Evolutionary conservation across 2,797 vertebrate genomes (phyloP).

Genomic region (Scomberomorus guttatus): DNA sequence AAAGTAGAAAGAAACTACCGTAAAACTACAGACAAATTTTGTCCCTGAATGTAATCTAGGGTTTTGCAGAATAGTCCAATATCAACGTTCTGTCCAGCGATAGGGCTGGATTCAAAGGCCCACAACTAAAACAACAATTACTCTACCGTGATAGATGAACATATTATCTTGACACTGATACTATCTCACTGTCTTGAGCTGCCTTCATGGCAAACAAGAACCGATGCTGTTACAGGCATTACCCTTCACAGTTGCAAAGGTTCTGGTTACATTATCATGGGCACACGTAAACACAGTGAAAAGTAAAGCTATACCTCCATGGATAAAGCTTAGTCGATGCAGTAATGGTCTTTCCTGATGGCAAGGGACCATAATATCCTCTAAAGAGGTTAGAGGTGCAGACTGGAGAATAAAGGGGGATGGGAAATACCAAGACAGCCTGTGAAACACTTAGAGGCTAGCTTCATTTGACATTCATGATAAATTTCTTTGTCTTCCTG

Average conservation of each 20-base stretch:
- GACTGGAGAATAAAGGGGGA: conserved; percentile 72
- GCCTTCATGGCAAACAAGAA: conserved; percentile 51
- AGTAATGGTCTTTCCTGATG: conserved; percentile 82
- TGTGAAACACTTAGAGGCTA: conserved; percentile 46
- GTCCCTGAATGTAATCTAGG: not conserved
- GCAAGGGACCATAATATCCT: conserved; percentile 76
- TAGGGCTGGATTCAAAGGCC: conserved; percentile 20
- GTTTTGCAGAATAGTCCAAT: conserved; percentile 1
- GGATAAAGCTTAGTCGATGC: conserved; percentile 67
- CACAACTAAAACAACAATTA: conserved; percentile 22
- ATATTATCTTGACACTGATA: conserved; percentile 58
- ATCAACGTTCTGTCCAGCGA: not conserved
- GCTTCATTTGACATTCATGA: conserved; percentile 60
- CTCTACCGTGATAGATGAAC: conserved; percentile 39
- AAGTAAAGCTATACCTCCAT: conserved; percentile 73
- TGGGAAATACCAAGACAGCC: conserved; percentile 55
- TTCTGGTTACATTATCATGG: conserved; percentile 68
- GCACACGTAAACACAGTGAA: conserved; percentile 43
- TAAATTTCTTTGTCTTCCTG: conserved; percentile 49
- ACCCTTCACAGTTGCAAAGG: conserved; percentile 39
- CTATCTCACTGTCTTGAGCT: conserved; percentile 33
- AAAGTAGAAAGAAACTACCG: not conserved
- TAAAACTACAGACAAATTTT: not conserved
- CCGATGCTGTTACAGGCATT: conserved; percentile 55
- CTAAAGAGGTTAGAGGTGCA: conserved; percentile 81